phyloP scores from a whole-genome alignment of 2,113 vertebrate genomes.

The Podarcis muralis region DNA sequence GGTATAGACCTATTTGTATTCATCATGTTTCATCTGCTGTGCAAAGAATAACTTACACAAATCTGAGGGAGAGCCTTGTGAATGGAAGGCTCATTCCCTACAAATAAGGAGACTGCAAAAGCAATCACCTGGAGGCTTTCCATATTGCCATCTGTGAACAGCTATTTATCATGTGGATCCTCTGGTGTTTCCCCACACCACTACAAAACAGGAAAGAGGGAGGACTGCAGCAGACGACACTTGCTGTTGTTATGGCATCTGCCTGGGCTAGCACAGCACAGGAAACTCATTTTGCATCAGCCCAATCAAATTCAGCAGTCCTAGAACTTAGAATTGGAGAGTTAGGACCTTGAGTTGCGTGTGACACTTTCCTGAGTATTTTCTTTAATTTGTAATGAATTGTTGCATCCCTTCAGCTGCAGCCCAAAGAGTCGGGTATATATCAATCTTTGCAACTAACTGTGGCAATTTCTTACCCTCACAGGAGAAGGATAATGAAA shows the following conservation, averaged over 20 bases:
- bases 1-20: background rate
- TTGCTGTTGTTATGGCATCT: background rate
- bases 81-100: background rate
- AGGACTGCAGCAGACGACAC: background rate
- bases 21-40: background rate
- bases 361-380: background rate
- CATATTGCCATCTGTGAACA: background rate
- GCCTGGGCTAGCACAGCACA: background rate
- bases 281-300: background rate
- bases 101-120: background rate
- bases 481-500: conserved; percentile 36
- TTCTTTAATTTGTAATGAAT: background rate
- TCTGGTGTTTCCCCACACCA: background rate
- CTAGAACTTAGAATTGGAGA: too few species aligned
- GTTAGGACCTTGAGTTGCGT: background rate
- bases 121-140: background rate
- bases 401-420: background rate
- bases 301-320: too few species aligned
- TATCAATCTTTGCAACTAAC: background rate
- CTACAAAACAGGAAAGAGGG: background rate
- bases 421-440: background rate
- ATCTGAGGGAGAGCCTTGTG: background rate
- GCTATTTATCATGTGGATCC: background rate
- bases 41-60: background rate
- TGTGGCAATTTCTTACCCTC: background rate